Conservation (phyloP, 2,113 vertebrate species). For the Mobula birostris region DNA sequence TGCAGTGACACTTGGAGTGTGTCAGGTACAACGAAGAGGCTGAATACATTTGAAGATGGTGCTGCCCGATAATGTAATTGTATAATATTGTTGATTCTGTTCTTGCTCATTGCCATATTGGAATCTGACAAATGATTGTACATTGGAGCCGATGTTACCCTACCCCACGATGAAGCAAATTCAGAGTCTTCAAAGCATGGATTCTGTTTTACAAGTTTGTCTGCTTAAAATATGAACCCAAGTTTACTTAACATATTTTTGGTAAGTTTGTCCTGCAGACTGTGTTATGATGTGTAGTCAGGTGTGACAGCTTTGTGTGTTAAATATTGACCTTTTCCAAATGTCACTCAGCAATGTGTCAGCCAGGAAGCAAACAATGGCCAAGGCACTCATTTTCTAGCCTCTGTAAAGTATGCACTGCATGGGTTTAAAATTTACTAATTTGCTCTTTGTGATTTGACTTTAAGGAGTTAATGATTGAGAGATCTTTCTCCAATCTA, state of each 20-base stretch:
- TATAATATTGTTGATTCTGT: neutral
- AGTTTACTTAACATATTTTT: slow-evolving; percentile 25
- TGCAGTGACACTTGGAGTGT: neutral
- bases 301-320: slow-evolving; percentile 17
- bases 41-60: neutral
- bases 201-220: neutral
- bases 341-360: slow-evolving; percentile 21
- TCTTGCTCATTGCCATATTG: neutral
- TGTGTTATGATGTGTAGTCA: neutral
- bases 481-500: neutral
- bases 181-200: neutral
- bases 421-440: neutral
- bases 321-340: slow-evolving; percentile 32
- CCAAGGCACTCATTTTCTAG: slow-evolving; percentile 2
- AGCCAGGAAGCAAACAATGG: slow-evolving; percentile 29
- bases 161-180: neutral
- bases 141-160: neutral
- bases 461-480: neutral
- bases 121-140: neutral
- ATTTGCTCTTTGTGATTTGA: slow-evolving; percentile 1
- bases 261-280: slow-evolving; percentile 14
- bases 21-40: neutral
- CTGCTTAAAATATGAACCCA: neutral
- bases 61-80: neutral
- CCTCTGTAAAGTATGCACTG: neutral